Conservation (phyloP, 2,888 invertebrate species). For the Drosophila neotestacea region DNA sequence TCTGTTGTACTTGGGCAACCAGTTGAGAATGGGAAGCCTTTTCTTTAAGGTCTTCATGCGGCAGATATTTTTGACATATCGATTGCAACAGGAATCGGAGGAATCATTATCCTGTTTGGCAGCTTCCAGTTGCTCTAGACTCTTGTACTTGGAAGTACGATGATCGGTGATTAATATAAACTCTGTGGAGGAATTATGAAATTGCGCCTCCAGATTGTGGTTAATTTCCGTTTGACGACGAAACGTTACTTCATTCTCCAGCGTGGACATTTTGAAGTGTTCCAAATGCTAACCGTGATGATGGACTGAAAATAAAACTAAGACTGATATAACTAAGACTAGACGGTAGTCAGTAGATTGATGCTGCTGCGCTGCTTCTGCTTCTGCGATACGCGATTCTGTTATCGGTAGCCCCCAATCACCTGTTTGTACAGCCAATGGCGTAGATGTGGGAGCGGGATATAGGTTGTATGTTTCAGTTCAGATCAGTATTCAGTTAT, state of each 20-base stretch:
- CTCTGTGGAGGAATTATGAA: constrained; percentile 79
- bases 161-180: constrained; percentile 83
- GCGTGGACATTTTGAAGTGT: constrained; percentile 69
- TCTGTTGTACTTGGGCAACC: constrained; percentile 91
- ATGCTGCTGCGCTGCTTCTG: constrained; percentile 1
- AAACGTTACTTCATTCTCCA: constrained; percentile 76
- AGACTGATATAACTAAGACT: constrained; percentile 36
- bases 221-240: constrained; percentile 66
- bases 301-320: constrained; percentile 38
- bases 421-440: constrained; percentile 65
- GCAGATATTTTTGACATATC: constrained; percentile 85
- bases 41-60: constrained; percentile 90
- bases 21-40: constrained; percentile 90
- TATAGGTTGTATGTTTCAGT: constrained; percentile 80
- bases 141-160: constrained; percentile 77
- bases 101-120: constrained; percentile 32
- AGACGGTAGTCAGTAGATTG: constrained; percentile 37
- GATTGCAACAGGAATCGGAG: constrained; percentile 43
- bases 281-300: constrained; percentile 11
- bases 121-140: constrained; percentile 70
- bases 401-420: constrained; percentile 58
- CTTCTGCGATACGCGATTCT: constrained; percentile 61
- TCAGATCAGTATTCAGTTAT: constrained; percentile 33
- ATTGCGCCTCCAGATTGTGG: constrained; percentile 77
- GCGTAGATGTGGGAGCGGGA: constrained; percentile 78